These are phyloP conservation scores for Macroteleia sp. DNA, from an alignment of 2,888 invertebrate genomes.

Conservation along the genomic window DNA sequence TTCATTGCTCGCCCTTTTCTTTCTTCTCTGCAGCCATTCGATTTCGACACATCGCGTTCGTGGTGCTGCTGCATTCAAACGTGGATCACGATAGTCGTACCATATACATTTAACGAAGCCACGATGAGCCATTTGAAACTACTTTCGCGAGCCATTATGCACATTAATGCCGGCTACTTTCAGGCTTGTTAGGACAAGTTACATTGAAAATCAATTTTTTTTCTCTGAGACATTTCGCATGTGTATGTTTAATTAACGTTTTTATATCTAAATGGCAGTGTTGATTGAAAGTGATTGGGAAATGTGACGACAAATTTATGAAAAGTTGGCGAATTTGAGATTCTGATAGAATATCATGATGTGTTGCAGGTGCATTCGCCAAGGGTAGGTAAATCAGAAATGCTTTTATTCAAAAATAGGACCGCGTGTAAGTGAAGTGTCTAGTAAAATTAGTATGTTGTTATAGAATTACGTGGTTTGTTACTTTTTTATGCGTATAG, in stretches of 20 bases:
- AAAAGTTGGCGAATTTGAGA: slow-evolving; percentile 6
- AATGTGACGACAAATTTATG: slow-evolving; percentile 32
- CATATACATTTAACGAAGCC: slow-evolving; percentile 57
- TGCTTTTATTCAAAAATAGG: too few species aligned
- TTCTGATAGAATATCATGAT: too few species aligned
- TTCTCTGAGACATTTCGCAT: slow-evolving; percentile 11
- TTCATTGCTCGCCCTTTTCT: slow-evolving; percentile 54
- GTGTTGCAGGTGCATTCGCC: too few species aligned
- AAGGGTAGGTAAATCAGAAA: too few species aligned
- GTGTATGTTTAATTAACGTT: slow-evolving; percentile 28
- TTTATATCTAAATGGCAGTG: slow-evolving; percentile 18
- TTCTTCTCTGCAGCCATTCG: slow-evolving; percentile 47
- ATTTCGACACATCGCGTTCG: slow-evolving; percentile 58
- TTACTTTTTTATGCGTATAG: too few species aligned
- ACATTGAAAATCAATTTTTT: slow-evolving; percentile 21
- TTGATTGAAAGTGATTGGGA: slow-evolving; percentile 25
- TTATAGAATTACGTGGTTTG: too few species aligned
- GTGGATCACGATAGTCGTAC: slow-evolving; percentile 63
- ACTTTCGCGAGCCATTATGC: slow-evolving; percentile 62
- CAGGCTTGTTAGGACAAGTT: slow-evolving; percentile 57
- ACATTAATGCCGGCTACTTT: slow-evolving; percentile 62
- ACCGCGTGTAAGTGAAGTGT: too few species aligned
- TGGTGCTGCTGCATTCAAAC: slow-evolving; percentile 50
- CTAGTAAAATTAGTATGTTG: too few species aligned
- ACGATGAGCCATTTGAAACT: slow-evolving; percentile 61